Evolutionary conservation across 2,113 vertebrate species (phyloP).

Genomic region (Vimba vimba): DNA sequence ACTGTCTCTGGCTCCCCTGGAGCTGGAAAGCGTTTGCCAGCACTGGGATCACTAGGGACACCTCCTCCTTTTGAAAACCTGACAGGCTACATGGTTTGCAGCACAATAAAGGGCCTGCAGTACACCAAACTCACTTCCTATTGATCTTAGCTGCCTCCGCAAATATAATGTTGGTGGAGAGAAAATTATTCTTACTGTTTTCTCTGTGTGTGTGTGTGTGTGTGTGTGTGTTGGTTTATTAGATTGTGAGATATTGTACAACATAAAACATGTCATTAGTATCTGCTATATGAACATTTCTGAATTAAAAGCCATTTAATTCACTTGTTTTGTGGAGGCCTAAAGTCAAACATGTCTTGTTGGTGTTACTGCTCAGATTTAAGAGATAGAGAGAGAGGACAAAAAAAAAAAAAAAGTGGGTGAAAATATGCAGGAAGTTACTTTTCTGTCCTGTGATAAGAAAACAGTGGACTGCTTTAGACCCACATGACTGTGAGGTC

Average conservation of each 20-base stretch:
- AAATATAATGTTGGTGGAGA: slow-evolving; percentile 53
- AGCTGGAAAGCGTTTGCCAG: slow-evolving; percentile 71
- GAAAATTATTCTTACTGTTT: slow-evolving; percentile 43
- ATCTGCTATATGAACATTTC: slow-evolving; percentile 10
- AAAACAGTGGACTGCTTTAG: neutral
- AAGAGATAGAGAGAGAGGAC: too few species aligned
- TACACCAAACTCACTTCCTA: slow-evolving; percentile 71
- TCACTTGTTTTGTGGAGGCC: neutral
- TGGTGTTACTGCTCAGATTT: neutral
- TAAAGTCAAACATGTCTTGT: neutral
- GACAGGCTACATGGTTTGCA: slow-evolving; percentile 68
- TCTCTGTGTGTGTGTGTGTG: slow-evolving; percentile 43
- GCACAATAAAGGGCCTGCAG: slow-evolving; percentile 68
- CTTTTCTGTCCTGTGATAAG: neutral
- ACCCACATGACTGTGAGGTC: neutral
- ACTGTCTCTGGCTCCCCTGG: slow-evolving; percentile 65
- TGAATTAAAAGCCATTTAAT: neutral
- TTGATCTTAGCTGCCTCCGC: slow-evolving; percentile 68
- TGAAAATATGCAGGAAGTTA: neutral
- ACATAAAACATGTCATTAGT: neutral
- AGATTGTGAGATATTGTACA: slow-evolving; percentile 18
- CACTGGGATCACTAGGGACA: slow-evolving; percentile 64
- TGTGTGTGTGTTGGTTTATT: slow-evolving; percentile 65
- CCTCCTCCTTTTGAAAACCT: slow-evolving; percentile 68
- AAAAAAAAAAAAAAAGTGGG: neutral